A percentile compares a stretch with the other conserved stretches of the same genome.
Evolutionary conservation across 2,797 vertebrate species (phyloP).

Genomic region (Cottoperca gobio): DNA sequence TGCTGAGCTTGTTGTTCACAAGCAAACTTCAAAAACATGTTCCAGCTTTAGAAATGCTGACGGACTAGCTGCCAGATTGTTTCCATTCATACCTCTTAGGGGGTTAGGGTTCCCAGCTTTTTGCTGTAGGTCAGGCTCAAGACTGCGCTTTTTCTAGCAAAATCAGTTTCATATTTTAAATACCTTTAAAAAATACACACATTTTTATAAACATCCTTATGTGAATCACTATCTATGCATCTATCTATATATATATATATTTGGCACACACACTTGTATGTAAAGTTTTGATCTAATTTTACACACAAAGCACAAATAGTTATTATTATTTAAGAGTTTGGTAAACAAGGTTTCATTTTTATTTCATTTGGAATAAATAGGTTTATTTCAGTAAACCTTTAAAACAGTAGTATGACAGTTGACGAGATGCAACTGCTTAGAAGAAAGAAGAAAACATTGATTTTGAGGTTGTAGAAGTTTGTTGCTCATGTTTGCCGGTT

Average conservation of each 20-base stretch:
- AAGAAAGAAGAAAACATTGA: not conserved
- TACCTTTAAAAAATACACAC: no score
- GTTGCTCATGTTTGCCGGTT: conserved; percentile 37
- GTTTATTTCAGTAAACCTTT: not conserved
- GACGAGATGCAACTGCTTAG: not conserved
- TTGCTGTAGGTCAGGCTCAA: not conserved
- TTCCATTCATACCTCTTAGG: not conserved
- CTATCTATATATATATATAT: no score
- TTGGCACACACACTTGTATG: no score
- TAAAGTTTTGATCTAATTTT: no score
- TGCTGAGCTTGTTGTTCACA: not conserved
- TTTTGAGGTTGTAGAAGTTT: not conserved
- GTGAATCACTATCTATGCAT: no score
- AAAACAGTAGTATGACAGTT: conserved; percentile 8
- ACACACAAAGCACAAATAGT: no score
- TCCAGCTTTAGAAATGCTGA: not conserved
- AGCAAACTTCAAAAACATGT: not conserved
- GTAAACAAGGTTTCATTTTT: conserved; percentile 1
- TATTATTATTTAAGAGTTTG: not conserved
- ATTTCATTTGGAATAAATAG: conserved; percentile 6
- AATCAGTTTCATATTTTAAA: no score
- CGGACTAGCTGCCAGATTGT: not conserved
- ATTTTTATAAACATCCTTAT: no score
- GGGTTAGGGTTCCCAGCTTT: not conserved
- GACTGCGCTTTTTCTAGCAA: no score